Evolutionary conservation across 2,888 invertebrate genomes (phyloP).

Genomic region (Yponomeuta cagnagella): DNA sequence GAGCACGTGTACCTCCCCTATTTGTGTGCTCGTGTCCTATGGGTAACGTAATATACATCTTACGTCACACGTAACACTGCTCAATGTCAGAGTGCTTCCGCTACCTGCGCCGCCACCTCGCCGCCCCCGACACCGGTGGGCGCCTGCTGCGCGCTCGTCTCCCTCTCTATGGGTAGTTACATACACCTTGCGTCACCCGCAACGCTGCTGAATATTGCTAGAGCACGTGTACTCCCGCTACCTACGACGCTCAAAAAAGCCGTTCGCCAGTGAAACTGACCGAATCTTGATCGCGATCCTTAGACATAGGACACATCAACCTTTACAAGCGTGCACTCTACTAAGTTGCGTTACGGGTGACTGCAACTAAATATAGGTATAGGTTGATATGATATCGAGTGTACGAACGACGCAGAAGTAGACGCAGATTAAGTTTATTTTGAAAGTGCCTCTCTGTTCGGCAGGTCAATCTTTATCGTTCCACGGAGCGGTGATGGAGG

Average conservation of each 20-base stretch:
- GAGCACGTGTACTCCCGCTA: background rate
- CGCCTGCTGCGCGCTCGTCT: conserved; percentile 95
- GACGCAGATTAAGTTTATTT: no score
- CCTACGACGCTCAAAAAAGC: background rate
- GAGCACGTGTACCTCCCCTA: no score
- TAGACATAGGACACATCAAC: no score
- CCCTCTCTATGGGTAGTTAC: conserved; percentile 85
- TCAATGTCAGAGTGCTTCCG: background rate
- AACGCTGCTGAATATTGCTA: background rate
- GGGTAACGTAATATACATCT: no score
- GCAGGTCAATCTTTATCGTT: conserved; percentile 79
- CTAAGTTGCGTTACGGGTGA: background rate
- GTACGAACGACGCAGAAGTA: no score
- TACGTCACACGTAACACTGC: no score
- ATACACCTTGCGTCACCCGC: background rate
- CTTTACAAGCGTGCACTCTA: background rate
- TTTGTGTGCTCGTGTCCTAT: background rate
- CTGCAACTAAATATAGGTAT: no score
- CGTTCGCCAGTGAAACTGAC: background rate
- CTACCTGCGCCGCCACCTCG: conserved; percentile 84
- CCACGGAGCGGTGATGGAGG: conserved; percentile 66
- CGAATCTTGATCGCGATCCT: background rate
- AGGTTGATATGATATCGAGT: no score
- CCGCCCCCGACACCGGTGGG: conserved; percentile 87
- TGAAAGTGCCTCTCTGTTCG: background rate